A percentile compares a stretch with the other conserved stretches of the same genome.
phyloP scores from a whole-genome alignment of 2,797 vertebrate species.

The Hozukius guyotensis region DNA sequence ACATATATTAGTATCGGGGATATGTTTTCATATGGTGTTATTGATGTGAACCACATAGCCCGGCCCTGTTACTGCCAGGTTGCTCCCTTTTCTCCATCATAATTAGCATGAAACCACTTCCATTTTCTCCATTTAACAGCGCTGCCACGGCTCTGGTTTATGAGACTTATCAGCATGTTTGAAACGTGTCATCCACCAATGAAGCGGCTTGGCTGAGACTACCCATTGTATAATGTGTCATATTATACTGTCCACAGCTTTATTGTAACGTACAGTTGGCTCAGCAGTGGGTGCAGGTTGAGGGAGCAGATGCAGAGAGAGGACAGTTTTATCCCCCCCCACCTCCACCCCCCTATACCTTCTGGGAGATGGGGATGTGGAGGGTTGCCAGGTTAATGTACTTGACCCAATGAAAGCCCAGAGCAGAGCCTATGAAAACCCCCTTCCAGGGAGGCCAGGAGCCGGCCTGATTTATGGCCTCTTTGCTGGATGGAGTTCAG shows the following conservation, averaged over 20 bases:
- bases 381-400: conserved; percentile 80
- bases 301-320: conserved; percentile 46
- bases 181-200: conserved; percentile 14
- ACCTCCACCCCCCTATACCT: neutral
- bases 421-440: conserved; percentile 76
- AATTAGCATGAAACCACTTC: conserved; percentile 18
- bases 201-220: conserved; percentile 7
- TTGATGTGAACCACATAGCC: neutral
- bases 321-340: conserved; percentile 49
- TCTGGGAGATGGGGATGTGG: conserved; percentile 58
- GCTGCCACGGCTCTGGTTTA: conserved; percentile 17
- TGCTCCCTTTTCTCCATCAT: neutral
- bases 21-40: neutral
- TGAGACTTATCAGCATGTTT: conserved; percentile 24
- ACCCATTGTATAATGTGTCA: conserved; percentile 43
- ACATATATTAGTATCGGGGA: neutral
- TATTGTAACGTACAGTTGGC: conserved; percentile 51
- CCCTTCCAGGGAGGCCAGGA: conserved; percentile 61
- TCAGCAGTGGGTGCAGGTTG: conserved; percentile 17
- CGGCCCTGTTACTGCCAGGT: neutral
- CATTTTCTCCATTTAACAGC: neutral
- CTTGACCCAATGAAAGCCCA: conserved; percentile 80
- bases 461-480: conserved; percentile 78
- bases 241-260: conserved; percentile 47
- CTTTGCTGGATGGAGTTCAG: conserved; percentile 66